These are phyloP conservation scores for Bombus superbus DNA, from an alignment of 1,140 invertebrate species.

Conservation along the genomic window DNA sequence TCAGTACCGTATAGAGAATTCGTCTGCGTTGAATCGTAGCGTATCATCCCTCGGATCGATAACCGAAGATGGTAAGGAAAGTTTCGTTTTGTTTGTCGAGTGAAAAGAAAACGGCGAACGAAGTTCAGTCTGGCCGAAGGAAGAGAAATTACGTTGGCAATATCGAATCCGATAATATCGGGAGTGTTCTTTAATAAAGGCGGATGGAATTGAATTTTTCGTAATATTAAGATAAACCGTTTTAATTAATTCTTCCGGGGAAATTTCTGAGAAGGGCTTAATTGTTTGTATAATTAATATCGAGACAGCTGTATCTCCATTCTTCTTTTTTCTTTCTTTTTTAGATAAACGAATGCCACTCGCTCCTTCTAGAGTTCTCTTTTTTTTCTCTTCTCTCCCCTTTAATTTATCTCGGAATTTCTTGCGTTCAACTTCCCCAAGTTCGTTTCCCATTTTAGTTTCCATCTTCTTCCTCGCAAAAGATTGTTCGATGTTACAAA, in stretches of 20 bases:
- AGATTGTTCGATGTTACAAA: not conserved
- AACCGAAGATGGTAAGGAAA: constrained; percentile 18
- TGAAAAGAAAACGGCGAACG: constrained; percentile 2
- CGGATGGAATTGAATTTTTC: constrained; percentile 17
- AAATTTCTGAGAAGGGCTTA: not conserved
- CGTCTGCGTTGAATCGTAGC: too few species aligned
- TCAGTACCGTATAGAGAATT: not conserved
- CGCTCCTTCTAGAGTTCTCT: not conserved
- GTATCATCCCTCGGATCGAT: not conserved
- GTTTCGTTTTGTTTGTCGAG: constrained; percentile 14
- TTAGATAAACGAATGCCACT: not conserved
- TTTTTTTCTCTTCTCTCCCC: too few species aligned
- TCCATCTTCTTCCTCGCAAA: not conserved
- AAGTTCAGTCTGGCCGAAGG: not conserved
- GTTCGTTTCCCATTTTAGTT: not conserved
- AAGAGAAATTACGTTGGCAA: constrained; percentile 13
- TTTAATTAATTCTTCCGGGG: not conserved
- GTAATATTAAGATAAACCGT: not conserved
- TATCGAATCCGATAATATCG: constrained; percentile 1
- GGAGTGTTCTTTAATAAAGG: not conserved
- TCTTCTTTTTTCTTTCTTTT: not conserved
- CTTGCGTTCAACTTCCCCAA: not conserved
- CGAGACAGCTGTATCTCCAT: not conserved
- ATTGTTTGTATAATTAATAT: constrained; percentile 29
- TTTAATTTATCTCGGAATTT: constrained; percentile 7